phyloP scores from a whole-genome alignment of 2,113 vertebrate species.

The Pimephales promelas region DNA sequence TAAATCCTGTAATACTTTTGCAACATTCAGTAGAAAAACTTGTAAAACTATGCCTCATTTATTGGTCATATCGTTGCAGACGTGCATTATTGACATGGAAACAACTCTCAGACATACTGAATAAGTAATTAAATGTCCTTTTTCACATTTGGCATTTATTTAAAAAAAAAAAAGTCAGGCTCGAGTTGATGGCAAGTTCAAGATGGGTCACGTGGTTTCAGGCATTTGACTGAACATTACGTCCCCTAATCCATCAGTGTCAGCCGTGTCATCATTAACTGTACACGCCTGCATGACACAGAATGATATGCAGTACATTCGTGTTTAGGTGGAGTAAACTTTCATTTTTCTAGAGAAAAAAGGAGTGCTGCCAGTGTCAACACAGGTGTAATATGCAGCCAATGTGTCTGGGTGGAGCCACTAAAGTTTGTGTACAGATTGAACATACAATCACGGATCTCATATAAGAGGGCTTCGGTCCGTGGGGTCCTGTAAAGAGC shows the following conservation, averaged over 20 bases:
- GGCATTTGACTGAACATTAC: not conserved
- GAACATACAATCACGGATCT: conserved; percentile 59
- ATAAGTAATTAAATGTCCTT: not conserved
- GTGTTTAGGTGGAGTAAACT: conserved; percentile 29
- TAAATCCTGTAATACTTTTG: conserved; percentile 25
- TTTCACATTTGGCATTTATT: too few species aligned
- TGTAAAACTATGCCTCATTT: not conserved
- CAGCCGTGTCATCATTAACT: conserved; percentile 21
- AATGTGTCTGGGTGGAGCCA: conserved; percentile 59
- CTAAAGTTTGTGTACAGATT: conserved; percentile 10
- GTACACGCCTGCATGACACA: conserved; percentile 37
- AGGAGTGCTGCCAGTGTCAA: conserved; percentile 69
- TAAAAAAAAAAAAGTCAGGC: not conserved
- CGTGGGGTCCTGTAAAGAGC: conserved; percentile 56
- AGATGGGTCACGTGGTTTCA: not conserved
- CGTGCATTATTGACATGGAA: not conserved
- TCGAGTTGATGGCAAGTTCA: not conserved
- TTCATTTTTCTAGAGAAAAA: conserved; percentile 60
- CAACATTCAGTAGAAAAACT: conserved; percentile 28
- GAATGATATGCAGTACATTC: not conserved
- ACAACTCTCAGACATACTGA: not conserved
- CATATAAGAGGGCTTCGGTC: conserved; percentile 58
- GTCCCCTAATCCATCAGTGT: not conserved
- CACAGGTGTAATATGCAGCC: conserved; percentile 67
- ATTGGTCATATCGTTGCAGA: not conserved